Conservation (phyloP, 2,113 vertebrate species). For the Apaloderma vittatum region DNA sequence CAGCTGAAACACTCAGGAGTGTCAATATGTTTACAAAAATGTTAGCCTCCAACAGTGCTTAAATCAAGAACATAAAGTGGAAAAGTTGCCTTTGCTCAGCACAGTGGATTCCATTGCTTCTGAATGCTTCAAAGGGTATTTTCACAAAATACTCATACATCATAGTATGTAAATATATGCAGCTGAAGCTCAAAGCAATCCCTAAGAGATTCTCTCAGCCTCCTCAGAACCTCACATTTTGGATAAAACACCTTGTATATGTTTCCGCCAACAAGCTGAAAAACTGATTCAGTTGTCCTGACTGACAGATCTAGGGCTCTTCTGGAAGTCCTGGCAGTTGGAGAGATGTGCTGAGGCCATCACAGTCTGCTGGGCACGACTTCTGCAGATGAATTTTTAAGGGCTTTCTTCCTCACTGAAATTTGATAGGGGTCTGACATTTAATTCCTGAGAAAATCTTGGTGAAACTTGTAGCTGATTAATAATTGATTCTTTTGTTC, state of each 20-base stretch:
- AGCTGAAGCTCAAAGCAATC: not conserved
- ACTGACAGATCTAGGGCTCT: not conserved
- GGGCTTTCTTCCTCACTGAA: not conserved
- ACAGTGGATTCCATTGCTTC: not conserved
- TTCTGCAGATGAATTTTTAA: not conserved
- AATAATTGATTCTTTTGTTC: not conserved
- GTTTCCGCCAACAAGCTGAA: not conserved
- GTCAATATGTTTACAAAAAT: not conserved
- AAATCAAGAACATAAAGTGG: not conserved
- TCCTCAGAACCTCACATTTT: not conserved
- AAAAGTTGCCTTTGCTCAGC: not conserved
- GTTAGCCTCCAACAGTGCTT: not conserved
- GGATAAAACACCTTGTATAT: not conserved
- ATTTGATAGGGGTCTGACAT: not conserved
- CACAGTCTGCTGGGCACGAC: not conserved
- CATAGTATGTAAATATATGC: not conserved
- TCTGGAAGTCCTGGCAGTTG: not conserved
- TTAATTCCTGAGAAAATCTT: not conserved
- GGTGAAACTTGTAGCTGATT: not conserved
- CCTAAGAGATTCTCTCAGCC: not conserved
- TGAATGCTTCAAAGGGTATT: not conserved
- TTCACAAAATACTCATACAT: not conserved
- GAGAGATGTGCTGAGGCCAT: not conserved
- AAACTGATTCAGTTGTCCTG: not conserved
- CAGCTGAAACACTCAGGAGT: not conserved